phyloP scores from a whole-genome alignment of 2,888 invertebrate species.

The Orchestes rusci region DNA sequence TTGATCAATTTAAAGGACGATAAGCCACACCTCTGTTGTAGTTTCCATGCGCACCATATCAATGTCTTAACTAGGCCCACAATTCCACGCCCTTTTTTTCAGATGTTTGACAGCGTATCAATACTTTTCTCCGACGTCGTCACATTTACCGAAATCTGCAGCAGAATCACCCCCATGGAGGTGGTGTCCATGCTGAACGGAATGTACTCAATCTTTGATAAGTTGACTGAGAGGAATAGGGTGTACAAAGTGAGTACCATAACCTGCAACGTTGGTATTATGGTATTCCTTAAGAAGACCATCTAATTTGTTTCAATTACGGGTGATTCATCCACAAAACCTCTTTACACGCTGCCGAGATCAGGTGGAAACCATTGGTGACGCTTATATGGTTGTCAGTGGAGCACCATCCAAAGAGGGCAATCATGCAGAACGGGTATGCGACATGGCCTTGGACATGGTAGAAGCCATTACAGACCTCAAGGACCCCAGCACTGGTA shows the following conservation, averaged over 20 bases:
- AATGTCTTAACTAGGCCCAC: no score
- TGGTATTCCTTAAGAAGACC: no score
- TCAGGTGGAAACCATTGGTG: conserved; percentile 94
- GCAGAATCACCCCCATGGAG: conserved; percentile 92
- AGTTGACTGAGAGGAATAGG: conserved; percentile 81
- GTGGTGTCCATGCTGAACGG: conserved; percentile 96
- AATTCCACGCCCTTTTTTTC: conserved; percentile 27
- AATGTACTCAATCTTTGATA: conserved; percentile 97
- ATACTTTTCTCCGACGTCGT: conserved; percentile 97
- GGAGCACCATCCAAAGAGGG: conserved; percentile 87
- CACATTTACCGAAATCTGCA: conserved; percentile 95
- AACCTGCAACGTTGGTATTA: no score
- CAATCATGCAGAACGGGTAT: conserved; percentile 87
- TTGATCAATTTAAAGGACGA: no score
- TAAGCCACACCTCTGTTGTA: no score
- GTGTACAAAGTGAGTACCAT: conserved; percentile 83
- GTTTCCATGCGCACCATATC: background rate
- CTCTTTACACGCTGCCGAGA: conserved; percentile 19
- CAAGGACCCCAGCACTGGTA: conserved; percentile 87
- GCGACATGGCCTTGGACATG: conserved; percentile 96
- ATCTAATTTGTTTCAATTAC: conserved; percentile 2
- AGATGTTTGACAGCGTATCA: conserved; percentile 96
- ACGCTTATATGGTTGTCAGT: conserved; percentile 97
- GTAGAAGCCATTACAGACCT: conserved; percentile 85
- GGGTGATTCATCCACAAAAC: conserved; percentile 20